Percentiles rank a stretch among this genome's conserved stretches.
Evolutionary conservation across 2,113 vertebrate genomes (phyloP).

Genomic region (Oenanthe melanoleuca): DNA sequence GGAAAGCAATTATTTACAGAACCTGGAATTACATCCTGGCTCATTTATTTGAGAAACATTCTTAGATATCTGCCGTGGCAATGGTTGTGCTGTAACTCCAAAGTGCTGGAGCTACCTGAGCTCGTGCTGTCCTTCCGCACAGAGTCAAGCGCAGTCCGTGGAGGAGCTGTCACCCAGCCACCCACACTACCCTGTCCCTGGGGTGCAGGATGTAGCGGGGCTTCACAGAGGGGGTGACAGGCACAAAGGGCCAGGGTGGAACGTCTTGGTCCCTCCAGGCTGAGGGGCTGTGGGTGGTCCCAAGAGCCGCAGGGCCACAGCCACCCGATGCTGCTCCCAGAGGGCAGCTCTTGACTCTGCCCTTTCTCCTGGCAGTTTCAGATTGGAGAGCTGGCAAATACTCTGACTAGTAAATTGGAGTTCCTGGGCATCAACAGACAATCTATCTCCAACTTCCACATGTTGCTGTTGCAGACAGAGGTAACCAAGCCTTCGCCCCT

Average conservation of each 20-base stretch:
- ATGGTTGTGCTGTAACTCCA: not conserved
- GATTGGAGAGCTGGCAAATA: conserved; percentile 98
- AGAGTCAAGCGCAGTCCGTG: fast-evolving
- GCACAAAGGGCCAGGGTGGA: not conserved
- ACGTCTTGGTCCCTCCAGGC: fast-evolving
- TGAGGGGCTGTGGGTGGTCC: not conserved
- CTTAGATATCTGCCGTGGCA: fast-evolving
- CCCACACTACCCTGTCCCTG: not conserved
- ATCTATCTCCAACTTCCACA: conserved; percentile 96
- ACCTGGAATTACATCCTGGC: not conserved
- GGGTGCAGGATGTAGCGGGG: not conserved
- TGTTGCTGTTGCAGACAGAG: conserved; percentile 97
- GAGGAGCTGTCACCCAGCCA: not conserved
- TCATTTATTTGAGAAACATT: not conserved
- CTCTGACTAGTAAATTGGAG: conserved; percentile 96
- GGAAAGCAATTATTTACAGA: not conserved
- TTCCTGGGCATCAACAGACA: conserved; percentile 97
- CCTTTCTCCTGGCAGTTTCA: conserved; percentile 86
- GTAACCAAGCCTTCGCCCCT: conserved; percentile 72
- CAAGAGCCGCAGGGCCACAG: fast-evolving
- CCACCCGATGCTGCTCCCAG: fast-evolving
- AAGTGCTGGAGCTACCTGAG: fast-evolving
- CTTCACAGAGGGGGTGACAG: not conserved
- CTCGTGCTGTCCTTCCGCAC: fast-evolving
- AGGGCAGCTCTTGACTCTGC: not conserved